Evolutionary conservation across 2,113 vertebrate genomes (phyloP), one percentile per base, ranked within the genome.

Genomic region (Limanda limanda): DNA sequence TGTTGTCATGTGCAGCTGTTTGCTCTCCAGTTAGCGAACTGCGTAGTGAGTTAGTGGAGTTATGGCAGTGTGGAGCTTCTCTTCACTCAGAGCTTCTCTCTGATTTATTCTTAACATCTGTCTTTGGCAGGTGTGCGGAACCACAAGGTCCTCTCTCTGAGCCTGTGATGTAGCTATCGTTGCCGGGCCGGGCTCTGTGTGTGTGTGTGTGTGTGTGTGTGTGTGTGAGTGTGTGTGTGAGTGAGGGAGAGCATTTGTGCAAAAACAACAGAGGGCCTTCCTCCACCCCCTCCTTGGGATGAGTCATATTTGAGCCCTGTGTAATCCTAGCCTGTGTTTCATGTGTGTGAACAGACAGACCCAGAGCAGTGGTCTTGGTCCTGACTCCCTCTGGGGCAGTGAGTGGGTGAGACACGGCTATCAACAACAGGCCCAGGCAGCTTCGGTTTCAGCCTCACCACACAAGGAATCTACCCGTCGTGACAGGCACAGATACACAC

Each of bases 81-180:
- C 83, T 79, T 82, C 86, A 79, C 79, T 85, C 78, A 20, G 25
- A 84, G 82, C 62, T 80, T 82, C 75, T 87, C 88, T 90, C 79
- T 92, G 93, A 94, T 93, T 95, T 92, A 90, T 89, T 88, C 83
- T 79, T 78, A 93, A 94, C 93, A 93, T 95, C 92, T 94, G 93
- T 93, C 88, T 93, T 86, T 92, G 87, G 92, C 93, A 94, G 93
- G 92, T 94, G 93, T 91, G 90, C 87, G 89, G 83, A 87, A 91
- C 91, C 89, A 80, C 87, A 85, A 90, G 87, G 87, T 91, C 82
- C 74, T 89, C 89, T 83, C 73, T 79, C 69, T 71, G 79, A 89
- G 85, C 79, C 83, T 90, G 82, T 91, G 89, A 92, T 92, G 88
- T 68, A 74, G 92, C 83, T 84, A 86, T 90, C 85, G 87, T 71